Evolutionary conservation across 1,140 invertebrate genomes (phyloP), one percentile per base, ranked within the genome.

Genomic region (Oryctes rhinoceros): DNA sequence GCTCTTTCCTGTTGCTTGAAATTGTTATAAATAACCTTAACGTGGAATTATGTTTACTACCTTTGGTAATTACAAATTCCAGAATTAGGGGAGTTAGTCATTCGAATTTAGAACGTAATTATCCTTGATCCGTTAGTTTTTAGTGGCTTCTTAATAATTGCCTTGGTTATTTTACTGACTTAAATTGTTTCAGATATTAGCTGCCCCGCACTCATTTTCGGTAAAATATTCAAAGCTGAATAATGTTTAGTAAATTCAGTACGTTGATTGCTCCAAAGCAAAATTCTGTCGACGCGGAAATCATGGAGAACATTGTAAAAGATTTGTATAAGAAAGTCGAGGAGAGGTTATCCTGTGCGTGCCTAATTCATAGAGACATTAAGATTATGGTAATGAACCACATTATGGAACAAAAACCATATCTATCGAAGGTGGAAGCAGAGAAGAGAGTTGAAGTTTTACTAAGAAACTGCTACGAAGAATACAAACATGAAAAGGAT

Each of bases 281-380:
- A 11, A 15, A 4, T 11, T 15, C 49, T 4, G 11, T n/a, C 7
- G 49, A 53, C n/a, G 11, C 11, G 3, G 18, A 15, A 67, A 67
- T 53, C 49, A 53, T 67, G 62, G n/a, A 67, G 24, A 30, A 67
- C 24, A 67, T 67, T 67, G n/a, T 67, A 2, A 67, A 67, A 67
- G 62, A 67, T 20, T 10, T 67, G 62, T 67, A 24, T 67, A 18
- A 67, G 24, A 67, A 67, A 4, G 24, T 67, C 11, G 62, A 67
- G 3, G 62, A 67, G 24, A 67, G 18, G 18, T 18, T 67, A 3
- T 20, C 62, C n/a, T 67, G 62, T 67, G 62, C 62, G 10, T 67
- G 62, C 18, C 24, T 67, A 2, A 24, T 67, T 11, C 18, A 67
- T 30, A 67, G 18, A 30, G 62, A 67, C 24, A 67, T 67, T 15